Conservation (phyloP, 2,797 vertebrate genomes). For the Acanthornis magna region DNA sequence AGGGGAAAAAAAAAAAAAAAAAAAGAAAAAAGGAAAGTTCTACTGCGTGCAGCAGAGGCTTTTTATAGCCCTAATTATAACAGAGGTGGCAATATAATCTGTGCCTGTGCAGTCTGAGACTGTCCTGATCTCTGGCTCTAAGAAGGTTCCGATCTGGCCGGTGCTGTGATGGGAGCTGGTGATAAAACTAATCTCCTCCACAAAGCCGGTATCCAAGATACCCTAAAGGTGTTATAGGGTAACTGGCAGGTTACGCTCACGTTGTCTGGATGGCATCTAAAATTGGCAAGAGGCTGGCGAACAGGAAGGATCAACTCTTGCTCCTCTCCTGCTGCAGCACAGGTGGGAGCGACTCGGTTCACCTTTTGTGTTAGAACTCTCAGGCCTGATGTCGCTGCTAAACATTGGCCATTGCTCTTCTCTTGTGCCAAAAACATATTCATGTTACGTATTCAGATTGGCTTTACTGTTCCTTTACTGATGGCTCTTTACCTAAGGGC, state of each 20-base stretch:
- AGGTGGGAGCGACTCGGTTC: background rate
- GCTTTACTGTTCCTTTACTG: background rate
- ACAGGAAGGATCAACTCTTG: background rate
- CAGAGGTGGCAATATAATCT: background rate
- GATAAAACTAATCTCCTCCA: constrained; percentile 33
- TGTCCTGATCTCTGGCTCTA: background rate
- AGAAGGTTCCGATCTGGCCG: background rate
- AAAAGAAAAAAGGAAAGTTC: background rate
- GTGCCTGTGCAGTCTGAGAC: background rate
- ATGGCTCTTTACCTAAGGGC: background rate
- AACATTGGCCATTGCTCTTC: background rate
- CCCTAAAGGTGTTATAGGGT: background rate
- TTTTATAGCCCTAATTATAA: constrained; percentile 26
- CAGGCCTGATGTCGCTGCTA: background rate
- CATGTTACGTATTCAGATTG: background rate
- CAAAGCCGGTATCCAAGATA: background rate
- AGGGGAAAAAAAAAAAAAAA: background rate
- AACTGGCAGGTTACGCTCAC: background rate
- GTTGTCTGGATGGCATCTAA: background rate
- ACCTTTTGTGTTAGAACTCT: background rate
- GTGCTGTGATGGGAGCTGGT: background rate
- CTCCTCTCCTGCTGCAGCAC: background rate
- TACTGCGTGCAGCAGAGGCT: background rate
- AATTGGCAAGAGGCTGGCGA: background rate
- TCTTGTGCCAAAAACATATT: background rate